Evolutionary conservation across 2,888 invertebrate genomes (phyloP).

Genomic region (Drosophila kuntzei): DNA sequence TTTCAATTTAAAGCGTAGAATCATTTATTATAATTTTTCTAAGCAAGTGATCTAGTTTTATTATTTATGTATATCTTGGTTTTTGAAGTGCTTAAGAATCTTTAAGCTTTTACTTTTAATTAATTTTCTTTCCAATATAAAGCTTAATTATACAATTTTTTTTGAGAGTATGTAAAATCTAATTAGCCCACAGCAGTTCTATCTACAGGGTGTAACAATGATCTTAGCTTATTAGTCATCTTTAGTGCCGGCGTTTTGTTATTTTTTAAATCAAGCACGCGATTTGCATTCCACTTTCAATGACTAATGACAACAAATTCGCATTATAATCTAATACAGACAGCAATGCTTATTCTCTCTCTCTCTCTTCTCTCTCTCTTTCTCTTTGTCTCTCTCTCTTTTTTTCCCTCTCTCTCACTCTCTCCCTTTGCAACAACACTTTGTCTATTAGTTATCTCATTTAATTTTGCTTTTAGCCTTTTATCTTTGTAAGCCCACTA

Average conservation of each 20-base stretch:
- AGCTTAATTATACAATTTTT: background rate
- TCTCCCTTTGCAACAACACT: background rate
- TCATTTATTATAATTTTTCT: background rate
- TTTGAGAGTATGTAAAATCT: background rate
- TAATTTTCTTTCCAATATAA: background rate
- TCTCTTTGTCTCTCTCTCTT: constrained; percentile 2
- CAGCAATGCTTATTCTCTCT: background rate
- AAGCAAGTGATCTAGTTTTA: background rate
- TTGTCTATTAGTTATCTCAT: constrained; percentile 38
- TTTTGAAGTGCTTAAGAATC: background rate
- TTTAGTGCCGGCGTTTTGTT: constrained; percentile 5
- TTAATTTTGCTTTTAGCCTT: constrained; percentile 11
- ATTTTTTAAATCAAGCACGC: constrained; percentile 11
- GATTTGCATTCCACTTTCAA: constrained; percentile 23
- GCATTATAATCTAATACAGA: constrained; percentile 7
- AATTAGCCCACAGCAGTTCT: background rate
- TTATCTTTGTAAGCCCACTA: constrained; percentile 34
- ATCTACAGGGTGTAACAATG: background rate
- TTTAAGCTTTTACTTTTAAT: background rate
- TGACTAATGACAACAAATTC: constrained; percentile 42
- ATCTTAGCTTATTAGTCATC: constrained; percentile 8
- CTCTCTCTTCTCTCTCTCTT: constrained; percentile 3
- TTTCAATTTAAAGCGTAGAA: background rate
- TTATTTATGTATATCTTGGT: background rate
- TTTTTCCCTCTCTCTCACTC: background rate